Evolutionary conservation across 2,797 vertebrate genomes (phyloP), one percentile per base, ranked within the genome.

Genomic region (Helarctos malayanus): DNA sequence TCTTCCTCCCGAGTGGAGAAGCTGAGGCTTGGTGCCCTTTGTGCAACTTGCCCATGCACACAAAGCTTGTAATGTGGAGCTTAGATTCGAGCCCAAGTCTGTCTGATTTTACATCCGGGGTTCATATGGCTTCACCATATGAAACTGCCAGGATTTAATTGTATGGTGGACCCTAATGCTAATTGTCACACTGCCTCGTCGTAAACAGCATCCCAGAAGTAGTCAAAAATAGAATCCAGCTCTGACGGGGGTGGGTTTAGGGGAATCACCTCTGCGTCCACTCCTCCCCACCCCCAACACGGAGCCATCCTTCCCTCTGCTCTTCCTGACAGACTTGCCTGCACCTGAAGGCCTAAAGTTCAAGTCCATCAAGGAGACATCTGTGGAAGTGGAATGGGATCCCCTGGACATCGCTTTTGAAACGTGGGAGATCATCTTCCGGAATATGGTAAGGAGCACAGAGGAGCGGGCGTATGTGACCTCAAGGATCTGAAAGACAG

Each of bases 301-400:
- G 2, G 32, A 9, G 9, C 7, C 69, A 16, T 69, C 27, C 49
- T 97, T 29, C 92, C 0, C 0, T 79, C 79, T 84, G 21, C 49
- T 94, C 83, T 92, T 81, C 73, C 79, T 93, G 59, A n/a, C 97
- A 99, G 99, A 99, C 98, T 98, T 99, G 83, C 99, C 99, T 32
- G 99, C 99, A 96, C 99, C 99, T 6, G 99, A 99, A 96, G 99
- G 99, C 47, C 99, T 99, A 76, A 99, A 99, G 97, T 99, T 99
- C 98, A 99, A 99, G 98, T 99, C 99, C 7, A 99, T 99, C 76
- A 99, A 98, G 97, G 99, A 99, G 98, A 99, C 99, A 0, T 99
- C 99, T 0, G 99, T 99, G 78, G 99, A 99, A 96, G 99, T 99
- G 93, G 99, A 99, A 96, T 99, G 99, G 99, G 99, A 99, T 95